Base-by-base conservation (phyloP, 92 coral and sea anemone genomes). In the Zoanthus gigantus region DNA sequence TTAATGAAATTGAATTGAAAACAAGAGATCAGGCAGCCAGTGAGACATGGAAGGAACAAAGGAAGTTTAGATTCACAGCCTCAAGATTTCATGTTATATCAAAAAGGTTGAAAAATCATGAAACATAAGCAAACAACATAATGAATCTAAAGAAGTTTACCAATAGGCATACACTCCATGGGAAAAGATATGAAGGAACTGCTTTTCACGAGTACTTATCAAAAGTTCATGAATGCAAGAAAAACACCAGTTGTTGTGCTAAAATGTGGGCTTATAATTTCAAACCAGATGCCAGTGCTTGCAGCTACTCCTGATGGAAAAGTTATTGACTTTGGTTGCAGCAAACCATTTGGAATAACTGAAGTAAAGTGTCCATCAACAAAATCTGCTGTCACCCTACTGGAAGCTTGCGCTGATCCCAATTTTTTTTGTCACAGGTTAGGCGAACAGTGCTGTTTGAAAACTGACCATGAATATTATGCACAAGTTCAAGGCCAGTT, bases 331-430 rank as follows among this genome's bases (percentile, higher is more conserved):
- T 23, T 54, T 32, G 90, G 88, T 10, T 86, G 87, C 54, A 86
- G 56, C 1, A 30, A 78, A 37, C 90, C 88, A 5, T 89, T 89
- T 83, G 92, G 84, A 42, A 73, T 89, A 23, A n/a, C 45, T 5
- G 88, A 83, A 60, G 72, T 29, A 11, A 58, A 66, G 37, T 66
- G 37, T 42, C 72, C 9, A 66, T 66, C 72, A 18, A 66, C 72
- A 66, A 66, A 18, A 72, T 79, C 71, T 78, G 2, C 56, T 28
- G 93, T 90, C 7, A 71, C 87, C 48, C 87, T 78, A 57, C 57
- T 72, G 54, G 78, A 83, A 54, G 92, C 92, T 13, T 83, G 92
- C 50, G 9, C 92, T 18, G 83, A 86, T 90, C 76, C 87, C 15
- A 90, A 85, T 23, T 86, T 79, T 60, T 86, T 56, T 80, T 79